Percentiles rank a stretch among this genome's conserved stretches.
phyloP scores from a whole-genome alignment of 1,140 invertebrate genomes.

The Triops cancriformis region DNA sequence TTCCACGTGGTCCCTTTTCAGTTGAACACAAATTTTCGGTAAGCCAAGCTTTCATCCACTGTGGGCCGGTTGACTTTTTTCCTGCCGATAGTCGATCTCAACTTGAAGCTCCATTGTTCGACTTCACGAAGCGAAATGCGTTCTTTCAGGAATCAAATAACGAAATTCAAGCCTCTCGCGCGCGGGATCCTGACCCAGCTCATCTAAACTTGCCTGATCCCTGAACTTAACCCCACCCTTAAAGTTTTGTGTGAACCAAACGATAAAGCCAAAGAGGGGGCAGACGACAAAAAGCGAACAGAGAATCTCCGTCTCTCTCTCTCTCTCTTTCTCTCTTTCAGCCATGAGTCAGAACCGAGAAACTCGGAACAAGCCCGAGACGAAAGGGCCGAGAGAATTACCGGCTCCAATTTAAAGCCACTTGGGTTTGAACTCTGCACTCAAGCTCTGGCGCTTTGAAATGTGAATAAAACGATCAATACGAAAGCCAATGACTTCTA shows the following conservation, averaged over 20 bases:
- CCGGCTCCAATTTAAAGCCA: constrained; percentile 12
- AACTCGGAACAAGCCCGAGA: background rate
- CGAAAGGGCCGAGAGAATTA: background rate
- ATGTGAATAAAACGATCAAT: constrained; percentile 1
- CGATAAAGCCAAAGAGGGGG: background rate
- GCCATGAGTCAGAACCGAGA: constrained; percentile 3
- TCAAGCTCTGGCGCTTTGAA: constrained; percentile 3
- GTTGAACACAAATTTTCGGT: no score
- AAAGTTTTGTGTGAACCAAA: background rate
- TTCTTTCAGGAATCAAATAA: no score
- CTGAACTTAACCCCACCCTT: constrained; percentile 1
- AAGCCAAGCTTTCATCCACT: no score
- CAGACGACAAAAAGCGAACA: background rate
- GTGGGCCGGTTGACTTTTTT: no score
- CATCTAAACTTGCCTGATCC: background rate
- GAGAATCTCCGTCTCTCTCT: background rate
- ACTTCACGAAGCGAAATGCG: no score
- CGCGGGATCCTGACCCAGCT: background rate
- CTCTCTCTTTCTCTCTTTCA: background rate
- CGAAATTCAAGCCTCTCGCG: no score
- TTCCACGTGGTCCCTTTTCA: no score
- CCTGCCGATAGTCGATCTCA: no score
- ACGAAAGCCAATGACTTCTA: background rate
- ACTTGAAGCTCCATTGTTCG: no score
- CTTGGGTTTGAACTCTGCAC: constrained; percentile 9